Evolutionary conservation across 2,113 vertebrate species (phyloP), one percentile per base, ranked within the genome.

Genomic region (Hydrolagus affinis): DNA sequence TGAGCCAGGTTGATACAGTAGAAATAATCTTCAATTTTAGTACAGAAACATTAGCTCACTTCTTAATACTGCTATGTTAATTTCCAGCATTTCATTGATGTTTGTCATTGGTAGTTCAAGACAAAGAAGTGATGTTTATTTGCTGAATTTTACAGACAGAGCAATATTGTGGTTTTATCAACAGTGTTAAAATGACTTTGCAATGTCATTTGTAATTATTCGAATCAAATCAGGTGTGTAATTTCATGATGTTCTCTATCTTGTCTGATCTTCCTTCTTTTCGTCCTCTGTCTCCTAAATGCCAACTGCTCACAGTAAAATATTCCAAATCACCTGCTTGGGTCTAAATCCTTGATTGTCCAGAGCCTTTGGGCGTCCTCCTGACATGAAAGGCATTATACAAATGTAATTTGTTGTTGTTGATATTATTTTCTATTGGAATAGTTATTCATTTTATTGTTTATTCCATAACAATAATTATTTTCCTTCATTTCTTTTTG

Each of bases 241-340:
- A 78, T 62, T 62, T 78, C 76, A 78, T 78, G 76, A 78, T 60
- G n/a, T 62, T 62, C 23, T 25, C 76, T 23, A 62, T 62, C 57
- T 23, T 62, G n/a, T 28, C 59, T 23, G 59, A 78, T 62, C 2
- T 25, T 62, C 25, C 21, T 59, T 62, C n/a, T 62, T 78, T 78
- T 77, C 14, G 60, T 11, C 57, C 56, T 25, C 70, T 12, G 12
- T 72, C 30, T 44, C 21, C 71, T 30, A 73, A 32, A 15, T 30
- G 57, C 23, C 25, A 62, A 12, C 57, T 59, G 23, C 17, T 78
- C 21, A 75, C 3, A 62, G 59, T 78, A 44, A 44, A 6, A 44
- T 44, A 44, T 3, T 44, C 44, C 44, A 44, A 44, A 44, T 6
- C 44, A 1, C 44, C 44, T 3, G 1, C 44, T 44, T 44, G 44